Percentiles rank a stretch among this genome's conserved stretches.
These are phyloP conservation scores for Craseonycteris thonglongyai DNA, from an alignment of 2,113 vertebrate species.

Conservation along the genomic window DNA sequence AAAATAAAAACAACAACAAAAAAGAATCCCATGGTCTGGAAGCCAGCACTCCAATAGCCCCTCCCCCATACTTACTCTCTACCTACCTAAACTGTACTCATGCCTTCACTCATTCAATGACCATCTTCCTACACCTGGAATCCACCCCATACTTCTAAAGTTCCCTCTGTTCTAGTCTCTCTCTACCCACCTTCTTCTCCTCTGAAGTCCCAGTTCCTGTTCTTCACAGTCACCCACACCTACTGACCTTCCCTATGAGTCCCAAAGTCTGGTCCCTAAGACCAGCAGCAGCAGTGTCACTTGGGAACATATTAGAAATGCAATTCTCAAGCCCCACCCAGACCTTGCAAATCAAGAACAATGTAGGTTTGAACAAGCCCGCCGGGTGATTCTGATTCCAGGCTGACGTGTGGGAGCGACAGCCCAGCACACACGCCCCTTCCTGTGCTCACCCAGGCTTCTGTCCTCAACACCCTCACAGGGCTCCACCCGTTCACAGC, in stretches of 20 bases:
- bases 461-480: background rate
- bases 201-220: background rate
- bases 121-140: background rate
- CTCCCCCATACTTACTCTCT: background rate
- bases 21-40: background rate
- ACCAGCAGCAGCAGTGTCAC: background rate
- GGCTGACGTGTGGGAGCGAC: no score
- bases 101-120: no score
- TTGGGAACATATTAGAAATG: background rate
- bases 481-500: background rate
- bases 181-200: background rate
- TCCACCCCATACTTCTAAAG: background rate
- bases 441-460: background rate
- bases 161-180: background rate
- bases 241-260: no score
- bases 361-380: background rate
- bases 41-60: rapidly evolving
- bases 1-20: no score
- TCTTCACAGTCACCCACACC: background rate
- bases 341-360: background rate
- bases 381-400: background rate
- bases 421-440: no score
- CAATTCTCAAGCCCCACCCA: background rate
- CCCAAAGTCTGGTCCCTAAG: background rate
- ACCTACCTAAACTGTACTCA: background rate